These are phyloP conservation scores for Stenurella melanura DNA, from an alignment of 2,888 invertebrate genomes.

Conservation along the genomic window DNA sequence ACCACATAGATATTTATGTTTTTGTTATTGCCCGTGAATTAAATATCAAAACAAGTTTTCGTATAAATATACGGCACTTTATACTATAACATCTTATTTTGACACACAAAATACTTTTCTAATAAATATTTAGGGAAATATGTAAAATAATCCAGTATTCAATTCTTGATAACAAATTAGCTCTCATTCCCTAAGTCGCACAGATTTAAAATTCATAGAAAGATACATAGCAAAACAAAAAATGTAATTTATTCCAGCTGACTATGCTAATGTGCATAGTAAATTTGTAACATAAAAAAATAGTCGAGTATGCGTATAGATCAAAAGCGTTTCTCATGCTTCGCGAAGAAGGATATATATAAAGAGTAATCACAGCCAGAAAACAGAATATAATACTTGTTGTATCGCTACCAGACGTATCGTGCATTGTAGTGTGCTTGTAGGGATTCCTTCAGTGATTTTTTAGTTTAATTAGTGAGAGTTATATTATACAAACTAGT, in stretches of 20 bases:
- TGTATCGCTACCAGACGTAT: constrained; percentile 17
- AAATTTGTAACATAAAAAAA: constrained; percentile 27
- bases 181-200: neutral
- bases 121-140: too few relatives aligned
- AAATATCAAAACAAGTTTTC: too few relatives aligned
- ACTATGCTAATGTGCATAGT: constrained; percentile 21
- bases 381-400: constrained; percentile 38
- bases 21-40: too few relatives aligned
- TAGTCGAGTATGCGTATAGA: constrained; percentile 36
- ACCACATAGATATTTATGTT: too few relatives aligned
- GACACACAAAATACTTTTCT: too few relatives aligned
- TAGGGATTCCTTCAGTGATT: constrained; percentile 35
- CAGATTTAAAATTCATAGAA: neutral
- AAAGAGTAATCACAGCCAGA: constrained; percentile 36
- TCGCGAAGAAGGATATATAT: constrained; percentile 36
- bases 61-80: too few relatives aligned
- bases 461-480: constrained; percentile 29
- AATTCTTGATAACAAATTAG: too few relatives aligned
- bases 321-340: constrained; percentile 31
- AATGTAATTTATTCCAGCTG: neutral
- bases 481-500: neutral
- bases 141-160: too few relatives aligned
- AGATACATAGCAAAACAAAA: neutral
- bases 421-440: constrained; percentile 24
- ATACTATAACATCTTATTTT: too few relatives aligned